phyloP scores from a whole-genome alignment of 2,113 vertebrate genomes.

The rabbit (Oryctolagus cuniculus) region DNA sequence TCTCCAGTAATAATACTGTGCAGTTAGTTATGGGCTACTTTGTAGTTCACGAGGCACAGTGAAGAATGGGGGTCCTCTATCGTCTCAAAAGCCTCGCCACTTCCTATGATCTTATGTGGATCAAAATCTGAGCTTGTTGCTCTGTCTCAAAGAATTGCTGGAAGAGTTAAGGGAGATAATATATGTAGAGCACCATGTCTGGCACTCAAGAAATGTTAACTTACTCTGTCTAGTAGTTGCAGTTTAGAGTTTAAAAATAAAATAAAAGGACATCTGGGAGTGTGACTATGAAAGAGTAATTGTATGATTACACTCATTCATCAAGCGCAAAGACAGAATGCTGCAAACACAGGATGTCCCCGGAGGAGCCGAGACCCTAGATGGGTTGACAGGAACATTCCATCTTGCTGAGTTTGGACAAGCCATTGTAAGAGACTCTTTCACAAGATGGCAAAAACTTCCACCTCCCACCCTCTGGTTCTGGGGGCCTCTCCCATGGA shows the following conservation, averaged over 20 bases:
- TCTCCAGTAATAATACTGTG: no score
- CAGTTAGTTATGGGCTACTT: not conserved
- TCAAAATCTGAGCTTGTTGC: not conserved
- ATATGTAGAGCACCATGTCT: not conserved
- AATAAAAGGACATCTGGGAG: conserved; percentile 7
- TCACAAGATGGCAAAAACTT: no score
- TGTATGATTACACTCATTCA: not conserved
- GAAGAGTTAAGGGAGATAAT: not conserved
- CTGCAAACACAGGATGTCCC: not conserved
- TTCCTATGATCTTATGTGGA: not conserved
- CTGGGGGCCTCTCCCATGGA: not conserved
- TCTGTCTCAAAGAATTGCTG: not conserved
- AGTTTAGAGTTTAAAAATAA: not conserved
- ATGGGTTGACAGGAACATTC: not conserved
- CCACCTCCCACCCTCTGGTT: not conserved
- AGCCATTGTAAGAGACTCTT: not conserved
- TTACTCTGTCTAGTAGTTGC: not conserved
- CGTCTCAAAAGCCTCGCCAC: not conserved
- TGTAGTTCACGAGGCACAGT: not conserved
- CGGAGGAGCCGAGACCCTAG: not conserved
- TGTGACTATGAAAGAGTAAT: conserved; percentile 20
- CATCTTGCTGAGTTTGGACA: not conserved
- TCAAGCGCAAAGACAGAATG: not conserved
- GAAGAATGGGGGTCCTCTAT: not conserved
- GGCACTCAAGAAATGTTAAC: not conserved